Conservation (phyloP, 1,140 invertebrate genomes). For the Batillaria attramentaria region DNA sequence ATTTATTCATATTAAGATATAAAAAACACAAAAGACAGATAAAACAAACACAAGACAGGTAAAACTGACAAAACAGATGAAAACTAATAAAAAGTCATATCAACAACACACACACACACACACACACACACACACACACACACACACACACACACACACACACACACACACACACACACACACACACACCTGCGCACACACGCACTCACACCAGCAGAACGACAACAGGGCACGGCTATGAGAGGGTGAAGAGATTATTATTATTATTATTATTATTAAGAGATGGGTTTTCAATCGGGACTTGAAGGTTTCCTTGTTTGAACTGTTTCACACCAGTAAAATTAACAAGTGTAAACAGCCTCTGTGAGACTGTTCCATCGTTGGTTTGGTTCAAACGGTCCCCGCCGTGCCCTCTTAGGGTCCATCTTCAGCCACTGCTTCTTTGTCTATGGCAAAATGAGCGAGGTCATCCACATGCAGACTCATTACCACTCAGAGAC, state of each 20-base stretch:
- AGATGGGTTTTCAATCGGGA: no score
- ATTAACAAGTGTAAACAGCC: background rate
- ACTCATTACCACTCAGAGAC: no score
- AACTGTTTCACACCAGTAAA: background rate
- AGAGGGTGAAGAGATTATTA: no score
- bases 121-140: slow-evolving; percentile 18
- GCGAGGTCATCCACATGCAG: no score
- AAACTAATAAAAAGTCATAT: slow-evolving; percentile 3
- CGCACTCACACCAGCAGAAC: slow-evolving; percentile 1
- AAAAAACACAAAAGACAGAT: background rate
- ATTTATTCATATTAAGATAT: background rate
- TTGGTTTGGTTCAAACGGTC: no score
- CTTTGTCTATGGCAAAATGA: no score
- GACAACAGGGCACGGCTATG: background rate
- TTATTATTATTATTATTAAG: no score
- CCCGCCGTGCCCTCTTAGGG: no score
- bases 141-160: slow-evolving; percentile 5
- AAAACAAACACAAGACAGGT: background rate
- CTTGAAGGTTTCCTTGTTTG: no score
- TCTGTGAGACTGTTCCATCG: no score
- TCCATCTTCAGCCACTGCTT: no score
- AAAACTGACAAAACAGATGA: background rate
- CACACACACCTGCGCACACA: background rate
- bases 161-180: slow-evolving; percentile 6
- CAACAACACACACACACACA: slow-evolving; percentile 12